These are phyloP conservation scores for Callosobruchus maculatus DNA, from an alignment of 2,888 invertebrate species.

Conservation along the genomic window DNA sequence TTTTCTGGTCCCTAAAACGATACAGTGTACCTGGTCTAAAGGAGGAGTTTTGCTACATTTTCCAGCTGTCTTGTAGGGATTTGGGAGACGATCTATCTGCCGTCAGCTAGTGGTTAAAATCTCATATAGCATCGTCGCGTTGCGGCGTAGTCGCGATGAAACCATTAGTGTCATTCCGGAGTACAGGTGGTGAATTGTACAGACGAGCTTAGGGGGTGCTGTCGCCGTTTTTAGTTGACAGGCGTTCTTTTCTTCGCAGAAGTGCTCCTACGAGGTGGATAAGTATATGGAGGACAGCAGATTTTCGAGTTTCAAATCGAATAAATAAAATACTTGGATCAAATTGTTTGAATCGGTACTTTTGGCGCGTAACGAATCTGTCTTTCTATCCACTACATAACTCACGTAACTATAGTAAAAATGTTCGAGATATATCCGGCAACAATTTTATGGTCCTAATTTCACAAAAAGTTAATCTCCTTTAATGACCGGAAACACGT, in stretches of 20 bases:
- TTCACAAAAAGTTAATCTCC: too few species aligned
- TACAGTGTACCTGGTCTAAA: background rate
- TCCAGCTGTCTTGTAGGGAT: background rate
- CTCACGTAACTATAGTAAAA: too few species aligned
- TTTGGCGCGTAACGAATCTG: too few species aligned
- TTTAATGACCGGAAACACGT: too few species aligned
- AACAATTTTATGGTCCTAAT: too few species aligned
- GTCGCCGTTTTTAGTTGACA: background rate
- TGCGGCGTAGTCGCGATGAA: background rate
- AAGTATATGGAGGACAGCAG: too few species aligned
- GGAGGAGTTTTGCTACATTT: background rate
- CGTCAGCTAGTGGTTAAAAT: background rate
- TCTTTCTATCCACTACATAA: too few species aligned
- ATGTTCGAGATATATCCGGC: too few species aligned
- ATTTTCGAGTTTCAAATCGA: too few species aligned
- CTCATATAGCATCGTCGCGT: background rate
- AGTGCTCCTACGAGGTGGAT: background rate
- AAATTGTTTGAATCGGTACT: too few species aligned
- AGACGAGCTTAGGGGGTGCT: background rate
- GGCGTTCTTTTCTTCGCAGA: background rate
- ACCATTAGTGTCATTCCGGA: background rate
- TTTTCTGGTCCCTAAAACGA: background rate
- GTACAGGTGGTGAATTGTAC: background rate
- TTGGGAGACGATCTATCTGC: background rate
- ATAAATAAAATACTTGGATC: too few species aligned